Evolutionary conservation across 2,113 vertebrate genomes (phyloP), one percentile per base, ranked within the genome.

Genomic region (Peromyscus californicus): DNA sequence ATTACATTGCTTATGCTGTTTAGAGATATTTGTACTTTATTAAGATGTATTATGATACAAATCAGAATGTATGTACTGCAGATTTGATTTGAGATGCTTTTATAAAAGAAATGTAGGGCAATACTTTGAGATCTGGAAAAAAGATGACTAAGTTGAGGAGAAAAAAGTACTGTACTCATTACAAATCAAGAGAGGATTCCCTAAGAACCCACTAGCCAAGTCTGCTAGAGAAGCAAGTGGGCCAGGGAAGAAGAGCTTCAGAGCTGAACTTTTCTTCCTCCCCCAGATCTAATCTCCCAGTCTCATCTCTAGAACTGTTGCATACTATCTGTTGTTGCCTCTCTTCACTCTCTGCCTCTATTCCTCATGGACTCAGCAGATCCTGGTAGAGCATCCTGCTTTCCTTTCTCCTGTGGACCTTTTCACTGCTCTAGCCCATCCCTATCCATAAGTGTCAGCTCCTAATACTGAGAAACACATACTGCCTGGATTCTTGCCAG

Each of bases 21-120:
- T 75, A 70, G 79, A 26, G 1, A 17, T 78, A 57, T 90, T 89
- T 78, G 19, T 48, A 54, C n/a, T 63, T 83, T 59, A 79, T 67
- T 79, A 70, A 92, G 24, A 79, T 67, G 59, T 36, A 70, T 93
- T 93, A 82, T 67, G 4, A 89, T 21, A 39, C 33, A 95, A 91
- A 95, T 57, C 39, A 92, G 24, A 93, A 82, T 90, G 83, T 9
- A 90, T n/a, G 26, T 11, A 45, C 24, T 54, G 67, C 1, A 87
- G 79, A 82, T 67, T 76, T 92, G 33, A 93, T 78, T 51, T 70
- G 75, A 85, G 45, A 85, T 61, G 5, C 5, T 88, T 92, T 97
- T 61, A 17, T 42, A 65, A 76, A 76, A 42, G 24, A 93, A 95
- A 80, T 88, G 59, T 82, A 93, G 12, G 3, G 36, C 26, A 76